Conservation (phyloP, 2,797 vertebrate species). For the Rhabdophis nuchalis region DNA sequence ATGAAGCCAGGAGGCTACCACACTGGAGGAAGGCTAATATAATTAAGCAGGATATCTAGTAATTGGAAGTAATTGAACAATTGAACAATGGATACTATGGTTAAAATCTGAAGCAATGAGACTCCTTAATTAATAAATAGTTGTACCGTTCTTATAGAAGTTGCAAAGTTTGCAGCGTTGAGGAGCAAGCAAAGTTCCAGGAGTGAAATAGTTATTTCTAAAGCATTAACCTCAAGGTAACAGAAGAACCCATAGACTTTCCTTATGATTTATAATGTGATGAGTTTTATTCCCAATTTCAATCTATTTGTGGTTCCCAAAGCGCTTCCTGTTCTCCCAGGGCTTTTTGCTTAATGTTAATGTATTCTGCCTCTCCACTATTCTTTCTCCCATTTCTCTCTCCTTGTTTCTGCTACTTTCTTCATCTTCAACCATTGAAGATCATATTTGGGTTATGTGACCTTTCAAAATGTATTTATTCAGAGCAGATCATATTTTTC, state of each 20-base stretch:
- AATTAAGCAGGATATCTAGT: neutral
- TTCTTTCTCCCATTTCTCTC: neutral
- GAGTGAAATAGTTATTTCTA: neutral
- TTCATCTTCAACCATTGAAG: neutral
- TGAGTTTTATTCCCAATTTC: neutral
- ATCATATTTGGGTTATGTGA: neutral
- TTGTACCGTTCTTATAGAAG: neutral
- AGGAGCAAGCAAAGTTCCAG: neutral
- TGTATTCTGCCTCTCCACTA: neutral
- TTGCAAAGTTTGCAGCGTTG: neutral
- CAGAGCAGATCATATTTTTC: neutral
- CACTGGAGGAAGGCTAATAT: neutral
- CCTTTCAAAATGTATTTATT: slow-evolving; percentile 4
- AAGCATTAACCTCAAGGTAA: neutral
- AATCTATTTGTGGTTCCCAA: neutral
- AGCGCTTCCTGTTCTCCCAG: neutral
- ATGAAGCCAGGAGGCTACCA: neutral
- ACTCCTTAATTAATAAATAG: neutral
- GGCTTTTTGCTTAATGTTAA: neutral
- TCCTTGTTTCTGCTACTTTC: neutral
- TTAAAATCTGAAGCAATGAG: neutral
- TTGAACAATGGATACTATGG: neutral
- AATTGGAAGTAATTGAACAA: neutral
- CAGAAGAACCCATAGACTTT: neutral
- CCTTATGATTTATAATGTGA: neutral